A percentile compares a stretch with the other conserved stretches of the same genome.
Conservation (phyloP, 1,140 invertebrate genomes). For the Odontomachus brunneus region DNA sequence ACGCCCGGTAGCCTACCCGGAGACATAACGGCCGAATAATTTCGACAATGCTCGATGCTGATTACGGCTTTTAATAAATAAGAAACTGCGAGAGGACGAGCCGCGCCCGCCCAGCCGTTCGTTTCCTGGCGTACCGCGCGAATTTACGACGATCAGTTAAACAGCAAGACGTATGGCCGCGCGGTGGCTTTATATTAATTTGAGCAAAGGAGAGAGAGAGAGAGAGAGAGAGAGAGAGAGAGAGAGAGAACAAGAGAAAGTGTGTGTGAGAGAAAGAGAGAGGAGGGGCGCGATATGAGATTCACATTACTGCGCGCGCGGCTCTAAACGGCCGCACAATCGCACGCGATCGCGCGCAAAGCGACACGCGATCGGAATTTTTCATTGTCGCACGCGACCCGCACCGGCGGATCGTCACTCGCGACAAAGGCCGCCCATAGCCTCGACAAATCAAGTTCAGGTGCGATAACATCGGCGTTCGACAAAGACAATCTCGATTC, state of each 20-base stretch:
- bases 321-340: not conserved
- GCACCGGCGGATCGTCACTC: not conserved
- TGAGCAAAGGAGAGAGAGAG: too few species aligned
- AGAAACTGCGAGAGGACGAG: not conserved
- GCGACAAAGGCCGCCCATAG: not conserved
- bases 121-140: not conserved
- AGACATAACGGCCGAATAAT: constrained; percentile 25
- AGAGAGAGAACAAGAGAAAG: too few species aligned
- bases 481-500: not conserved
- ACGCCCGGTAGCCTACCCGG: not conserved
- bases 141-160: constrained; percentile 62
- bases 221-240: too few species aligned
- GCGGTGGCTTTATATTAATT: constrained; percentile 30
- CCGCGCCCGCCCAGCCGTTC: too few species aligned
- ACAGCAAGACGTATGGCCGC: constrained; percentile 8
- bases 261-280: not conserved
- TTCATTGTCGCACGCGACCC: constrained; percentile 2
- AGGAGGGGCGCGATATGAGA: not conserved
- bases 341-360: not conserved
- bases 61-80: constrained; percentile 6
- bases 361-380: too few species aligned
- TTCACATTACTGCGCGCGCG: not conserved
- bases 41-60: constrained; percentile 19
- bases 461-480: not conserved
- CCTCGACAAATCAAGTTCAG: not conserved